Evolutionary conservation across 2,888 invertebrate species (phyloP).

Genomic region (Mesochorus sp.): DNA sequence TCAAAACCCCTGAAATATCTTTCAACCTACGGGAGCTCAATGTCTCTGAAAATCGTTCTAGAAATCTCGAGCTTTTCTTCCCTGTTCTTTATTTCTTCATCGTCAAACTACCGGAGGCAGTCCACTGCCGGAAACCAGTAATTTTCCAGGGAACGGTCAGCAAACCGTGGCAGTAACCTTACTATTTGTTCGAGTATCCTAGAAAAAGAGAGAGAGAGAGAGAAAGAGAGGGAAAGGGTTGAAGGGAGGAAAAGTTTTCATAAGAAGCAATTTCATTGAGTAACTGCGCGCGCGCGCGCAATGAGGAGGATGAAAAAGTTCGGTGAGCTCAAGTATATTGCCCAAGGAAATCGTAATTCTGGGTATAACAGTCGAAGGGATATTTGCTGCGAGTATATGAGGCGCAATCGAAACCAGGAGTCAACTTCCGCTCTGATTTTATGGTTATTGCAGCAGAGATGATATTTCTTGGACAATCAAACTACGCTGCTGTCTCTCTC

Average conservation of each 20-base stretch:
- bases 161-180: constrained; percentile 45
- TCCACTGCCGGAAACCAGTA: constrained; percentile 70
- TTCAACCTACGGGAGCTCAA: background rate
- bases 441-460: background rate
- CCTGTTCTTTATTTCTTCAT: background rate
- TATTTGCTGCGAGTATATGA: constrained; percentile 57
- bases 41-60: background rate
- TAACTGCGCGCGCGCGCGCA: constrained; percentile 60
- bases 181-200: constrained; percentile 63
- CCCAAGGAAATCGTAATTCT: constrained; percentile 30
- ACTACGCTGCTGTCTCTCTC: background rate
- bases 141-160: constrained; percentile 64
- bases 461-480: background rate
- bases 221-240: background rate
- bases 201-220: constrained; percentile 47
- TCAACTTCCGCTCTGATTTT: constrained; percentile 3
- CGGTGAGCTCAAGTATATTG: background rate
- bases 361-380: constrained; percentile 11
- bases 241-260: constrained; percentile 70
- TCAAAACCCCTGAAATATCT: constrained; percentile 1
- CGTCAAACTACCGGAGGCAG: constrained; percentile 52
- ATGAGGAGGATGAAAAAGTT: constrained; percentile 4
- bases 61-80: constrained; percentile 1
- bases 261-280: constrained; percentile 75
- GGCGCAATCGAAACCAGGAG: constrained; percentile 6